Base-by-base conservation (phyloP, 2,113 vertebrate species). In the Heterotilapia buettikoferi region DNA sequence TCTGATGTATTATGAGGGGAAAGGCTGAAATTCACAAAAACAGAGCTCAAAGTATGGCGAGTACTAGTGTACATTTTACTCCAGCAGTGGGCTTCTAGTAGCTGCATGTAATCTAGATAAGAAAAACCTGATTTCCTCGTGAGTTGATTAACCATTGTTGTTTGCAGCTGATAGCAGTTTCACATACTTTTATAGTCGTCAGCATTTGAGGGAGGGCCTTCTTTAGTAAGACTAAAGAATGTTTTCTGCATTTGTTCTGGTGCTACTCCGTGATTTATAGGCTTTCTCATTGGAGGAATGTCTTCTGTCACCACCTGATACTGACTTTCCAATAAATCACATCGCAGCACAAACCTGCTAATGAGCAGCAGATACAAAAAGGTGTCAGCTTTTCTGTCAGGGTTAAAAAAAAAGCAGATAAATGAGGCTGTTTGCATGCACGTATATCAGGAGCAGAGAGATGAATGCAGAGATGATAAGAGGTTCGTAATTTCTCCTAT, bases 111-210 rank as follows among this genome's bases (percentile, higher is more conserved):
- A 88, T 92, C 84, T 88, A 91, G 94, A 95, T 95, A 90, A 94
- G 91, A 84, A 87, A 94, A 96, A 94, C 90, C 90, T 93, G 92
- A 94, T 94, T 93, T 95, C 90, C 93, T 89, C 81, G 43, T 81
- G 13, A 31, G 85, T 91, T 94, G 93, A 95, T 92, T 83, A 93
- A 86, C 78, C 82, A 92, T 95, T 95, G 92, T 95, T 94, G 82
- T 88, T 76, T 84, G 84, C 84, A 83, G 83, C 93, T 93, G 93
- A 94, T 93, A 92, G 86, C 50, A 63, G 52, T 87, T 84, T 87
- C 80, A 84, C 86, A 91, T 84, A 59, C 86, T 91, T 94, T 88
- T 61, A 10, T 19, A 43, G 87, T 76, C 26, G 5, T 84, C 88
- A 40, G 68, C 11, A 18, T 85, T 47, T 47, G 57, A 47, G 24